phyloP scores from a whole-genome alignment of 2,797 vertebrate species.

The Tokudaia tokunoshimensis region DNA sequence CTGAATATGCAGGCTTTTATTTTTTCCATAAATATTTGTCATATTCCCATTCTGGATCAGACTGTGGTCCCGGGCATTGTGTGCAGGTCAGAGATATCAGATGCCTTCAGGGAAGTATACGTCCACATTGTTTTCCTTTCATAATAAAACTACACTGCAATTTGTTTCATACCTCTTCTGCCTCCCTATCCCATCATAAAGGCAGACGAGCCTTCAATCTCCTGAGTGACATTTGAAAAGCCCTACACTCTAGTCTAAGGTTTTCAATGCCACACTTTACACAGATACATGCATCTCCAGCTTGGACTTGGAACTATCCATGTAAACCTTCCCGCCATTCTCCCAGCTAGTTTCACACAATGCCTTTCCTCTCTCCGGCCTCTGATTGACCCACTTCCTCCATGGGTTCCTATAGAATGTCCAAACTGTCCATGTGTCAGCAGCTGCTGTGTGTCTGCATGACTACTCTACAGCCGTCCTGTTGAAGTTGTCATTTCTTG shows the following conservation, averaged over 20 bases:
- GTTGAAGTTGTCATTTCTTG: not conserved
- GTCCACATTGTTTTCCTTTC: not conserved
- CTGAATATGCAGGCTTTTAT: not conserved
- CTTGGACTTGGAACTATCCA: not conserved
- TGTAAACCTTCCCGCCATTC: not conserved
- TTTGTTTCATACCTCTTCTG: not conserved
- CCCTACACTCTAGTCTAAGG: not conserved
- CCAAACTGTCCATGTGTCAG: not conserved
- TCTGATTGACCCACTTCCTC: not conserved
- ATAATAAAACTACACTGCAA: not conserved
- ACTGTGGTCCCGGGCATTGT: not conserved
- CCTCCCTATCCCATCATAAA: not conserved
- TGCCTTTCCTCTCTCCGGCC: not conserved
- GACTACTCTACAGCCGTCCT: not conserved
- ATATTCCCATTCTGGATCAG: not conserved
- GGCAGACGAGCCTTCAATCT: not conserved
- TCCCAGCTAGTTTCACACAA: not conserved
- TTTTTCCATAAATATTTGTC: not conserved
- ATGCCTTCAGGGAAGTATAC: not conserved
- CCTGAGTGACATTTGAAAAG: not conserved
- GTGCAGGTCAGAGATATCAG: not conserved
- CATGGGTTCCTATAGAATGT: accelerated
- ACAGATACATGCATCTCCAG: not conserved
- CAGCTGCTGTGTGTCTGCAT: not conserved
- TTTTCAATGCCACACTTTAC: not conserved